phyloP scores from a whole-genome alignment of 2,797 vertebrate species.

The Hylomyscus alleni region DNA sequence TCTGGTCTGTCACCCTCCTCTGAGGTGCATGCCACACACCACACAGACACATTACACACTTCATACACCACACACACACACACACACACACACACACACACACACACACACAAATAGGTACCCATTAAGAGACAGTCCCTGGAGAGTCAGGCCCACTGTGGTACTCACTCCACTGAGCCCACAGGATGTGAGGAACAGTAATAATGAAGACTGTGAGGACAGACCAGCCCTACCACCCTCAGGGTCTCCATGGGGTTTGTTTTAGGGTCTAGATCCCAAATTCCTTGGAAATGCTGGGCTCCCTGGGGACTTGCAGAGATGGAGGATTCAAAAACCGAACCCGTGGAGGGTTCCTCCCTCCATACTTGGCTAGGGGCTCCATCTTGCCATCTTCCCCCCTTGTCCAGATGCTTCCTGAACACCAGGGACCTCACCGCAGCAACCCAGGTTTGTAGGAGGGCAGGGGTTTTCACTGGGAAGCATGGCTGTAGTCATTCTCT shows the following conservation, averaged over 20 bases:
- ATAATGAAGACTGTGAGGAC: neutral
- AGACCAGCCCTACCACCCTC: neutral
- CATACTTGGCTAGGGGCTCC: neutral
- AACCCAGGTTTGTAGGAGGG: neutral
- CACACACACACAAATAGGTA: neutral
- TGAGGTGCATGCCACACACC: neutral
- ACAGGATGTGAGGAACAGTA: accelerated
- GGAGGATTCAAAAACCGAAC: neutral
- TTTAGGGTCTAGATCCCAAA: neutral
- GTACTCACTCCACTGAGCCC: too few species aligned
- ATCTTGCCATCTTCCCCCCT: neutral
- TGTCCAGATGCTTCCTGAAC: too few species aligned
- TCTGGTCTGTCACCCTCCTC: neutral
- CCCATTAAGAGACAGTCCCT: neutral
- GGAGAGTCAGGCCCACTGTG: neutral
- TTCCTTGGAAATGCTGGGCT: neutral
- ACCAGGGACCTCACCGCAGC: neutral
- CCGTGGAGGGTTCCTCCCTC: too few species aligned
- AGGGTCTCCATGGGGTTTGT: neutral
- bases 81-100: neutral
- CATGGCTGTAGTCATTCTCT: neutral
- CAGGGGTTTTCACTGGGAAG: neutral
- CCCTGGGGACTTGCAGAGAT: neutral
- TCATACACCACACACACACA: neutral
- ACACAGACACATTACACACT: neutral